Percentiles rank a stretch among this genome's conserved stretches.
These are phyloP conservation scores for Crotalus horridus DNA, from an alignment of 2,113 vertebrate genomes.

Conservation along the genomic window DNA sequence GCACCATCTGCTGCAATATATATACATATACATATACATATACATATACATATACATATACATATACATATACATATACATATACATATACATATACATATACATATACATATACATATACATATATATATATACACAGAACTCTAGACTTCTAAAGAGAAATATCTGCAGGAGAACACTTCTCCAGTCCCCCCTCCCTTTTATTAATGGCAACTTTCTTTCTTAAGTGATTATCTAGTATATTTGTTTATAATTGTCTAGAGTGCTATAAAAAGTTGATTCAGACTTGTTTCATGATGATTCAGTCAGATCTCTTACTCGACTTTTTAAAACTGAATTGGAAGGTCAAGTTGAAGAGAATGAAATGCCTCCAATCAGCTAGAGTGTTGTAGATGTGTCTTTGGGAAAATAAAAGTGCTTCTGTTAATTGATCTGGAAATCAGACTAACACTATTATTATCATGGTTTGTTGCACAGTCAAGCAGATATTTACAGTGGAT, in stretches of 20 bases:
- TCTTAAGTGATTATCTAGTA: neutral
- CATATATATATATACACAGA: neutral
- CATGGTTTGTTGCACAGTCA: neutral
- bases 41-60: neutral
- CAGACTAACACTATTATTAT: neutral
- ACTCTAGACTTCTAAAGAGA: neutral
- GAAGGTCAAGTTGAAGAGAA: neutral
- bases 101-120: too few species aligned
- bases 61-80: too few species aligned
- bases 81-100: neutral
- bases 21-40: too few species aligned
- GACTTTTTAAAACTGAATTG: neutral
- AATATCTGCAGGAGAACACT: neutral
- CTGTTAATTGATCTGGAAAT: neutral
- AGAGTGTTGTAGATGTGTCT: neutral
- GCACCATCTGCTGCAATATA: neutral
- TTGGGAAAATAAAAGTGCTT: neutral
- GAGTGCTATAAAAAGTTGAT: neutral
- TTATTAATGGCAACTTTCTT: neutral
- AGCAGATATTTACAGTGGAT: neutral
- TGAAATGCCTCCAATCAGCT: neutral
- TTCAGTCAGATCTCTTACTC: neutral
- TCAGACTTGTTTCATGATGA: neutral
- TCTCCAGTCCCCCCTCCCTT: neutral
- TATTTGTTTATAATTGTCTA: neutral